A percentile compares a stretch with the other conserved stretches of the same genome.
Evolutionary conservation across 1,140 invertebrate species (phyloP).

Genomic region (Ceratina australensis): DNA sequence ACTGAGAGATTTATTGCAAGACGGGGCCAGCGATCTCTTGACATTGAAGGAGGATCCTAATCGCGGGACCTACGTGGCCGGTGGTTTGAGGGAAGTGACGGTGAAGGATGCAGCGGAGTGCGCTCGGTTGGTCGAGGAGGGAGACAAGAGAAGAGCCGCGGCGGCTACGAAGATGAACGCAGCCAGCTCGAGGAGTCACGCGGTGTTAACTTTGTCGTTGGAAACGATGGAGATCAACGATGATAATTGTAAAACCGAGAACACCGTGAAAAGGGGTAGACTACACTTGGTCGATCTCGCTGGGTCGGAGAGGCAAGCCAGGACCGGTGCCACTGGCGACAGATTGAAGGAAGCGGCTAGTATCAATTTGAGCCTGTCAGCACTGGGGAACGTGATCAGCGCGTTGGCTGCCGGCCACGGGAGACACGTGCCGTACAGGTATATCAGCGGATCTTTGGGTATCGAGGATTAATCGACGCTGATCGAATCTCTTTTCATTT

Average conservation of each 20-base stretch:
- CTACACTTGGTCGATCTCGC: constrained; percentile 95
- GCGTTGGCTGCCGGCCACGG: constrained; percentile 93
- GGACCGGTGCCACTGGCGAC: constrained; percentile 92
- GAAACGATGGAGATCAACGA: constrained; percentile 84
- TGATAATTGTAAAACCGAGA: constrained; percentile 73
- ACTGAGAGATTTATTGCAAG: constrained; percentile 88
- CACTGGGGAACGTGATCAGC: constrained; percentile 96
- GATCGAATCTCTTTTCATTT: too few species aligned
- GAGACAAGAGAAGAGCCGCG: constrained; percentile 87
- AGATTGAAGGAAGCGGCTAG: constrained; percentile 96
- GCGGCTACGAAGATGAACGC: constrained; percentile 93
- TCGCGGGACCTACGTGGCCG: constrained; percentile 74
- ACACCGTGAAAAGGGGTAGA: constrained; percentile 86
- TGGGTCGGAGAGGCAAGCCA: constrained; percentile 92
- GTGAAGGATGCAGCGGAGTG: constrained; percentile 89
- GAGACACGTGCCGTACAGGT: constrained; percentile 94
- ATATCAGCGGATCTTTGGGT: neutral
- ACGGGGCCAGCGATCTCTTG: constrained; percentile 72
- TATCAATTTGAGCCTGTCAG: constrained; percentile 96
- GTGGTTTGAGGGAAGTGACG: constrained; percentile 86
- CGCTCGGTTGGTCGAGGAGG: constrained; percentile 86
- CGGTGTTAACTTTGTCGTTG: constrained; percentile 94
- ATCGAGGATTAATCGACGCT: too few species aligned
- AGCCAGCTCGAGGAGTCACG: constrained; percentile 92
- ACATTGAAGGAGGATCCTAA: constrained; percentile 74